Evolutionary conservation across 2,797 vertebrate genomes (phyloP).

Genomic region (Poecilia gillii): DNA sequence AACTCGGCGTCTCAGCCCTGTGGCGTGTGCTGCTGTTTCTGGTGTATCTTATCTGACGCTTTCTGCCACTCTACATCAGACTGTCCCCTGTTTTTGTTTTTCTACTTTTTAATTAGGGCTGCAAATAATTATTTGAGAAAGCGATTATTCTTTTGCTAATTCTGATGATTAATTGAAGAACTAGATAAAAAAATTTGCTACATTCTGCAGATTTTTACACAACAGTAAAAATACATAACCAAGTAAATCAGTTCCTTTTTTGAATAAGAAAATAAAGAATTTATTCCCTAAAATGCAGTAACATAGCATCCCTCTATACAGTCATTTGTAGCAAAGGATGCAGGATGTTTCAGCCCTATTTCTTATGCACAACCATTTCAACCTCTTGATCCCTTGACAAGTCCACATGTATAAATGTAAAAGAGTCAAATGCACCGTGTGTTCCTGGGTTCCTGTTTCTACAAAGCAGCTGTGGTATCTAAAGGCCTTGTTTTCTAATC

Average conservation of each 20-base stretch:
- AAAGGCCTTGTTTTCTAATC: constrained; percentile 48
- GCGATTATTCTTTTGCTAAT: no score
- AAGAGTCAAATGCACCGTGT: constrained; percentile 45
- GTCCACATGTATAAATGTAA: constrained; percentile 41
- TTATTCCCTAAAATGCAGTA: no score
- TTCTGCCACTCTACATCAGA: constrained; percentile 25
- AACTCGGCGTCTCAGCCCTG: constrained; percentile 47
- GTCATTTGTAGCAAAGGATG: no score
- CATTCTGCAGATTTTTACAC: no score
- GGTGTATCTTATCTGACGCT: constrained; percentile 44
- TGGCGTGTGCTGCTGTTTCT: constrained; percentile 37
- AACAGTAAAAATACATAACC: no score
- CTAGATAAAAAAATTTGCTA: no score
- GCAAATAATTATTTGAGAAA: no score
- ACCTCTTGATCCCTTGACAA: constrained; percentile 14
- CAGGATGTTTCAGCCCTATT: background rate
- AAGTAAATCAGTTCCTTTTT: no score
- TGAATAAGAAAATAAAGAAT: no score
- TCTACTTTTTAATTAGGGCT: background rate
- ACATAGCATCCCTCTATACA: no score
- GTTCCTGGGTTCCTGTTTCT: constrained; percentile 29
- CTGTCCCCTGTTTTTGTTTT: constrained; percentile 16
- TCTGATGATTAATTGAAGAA: no score
- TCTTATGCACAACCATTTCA: constrained; percentile 28
- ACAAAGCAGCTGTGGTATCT: constrained; percentile 55